Conservation (phyloP, 1,140 invertebrate species). For the Listronotus oregonensis region DNA sequence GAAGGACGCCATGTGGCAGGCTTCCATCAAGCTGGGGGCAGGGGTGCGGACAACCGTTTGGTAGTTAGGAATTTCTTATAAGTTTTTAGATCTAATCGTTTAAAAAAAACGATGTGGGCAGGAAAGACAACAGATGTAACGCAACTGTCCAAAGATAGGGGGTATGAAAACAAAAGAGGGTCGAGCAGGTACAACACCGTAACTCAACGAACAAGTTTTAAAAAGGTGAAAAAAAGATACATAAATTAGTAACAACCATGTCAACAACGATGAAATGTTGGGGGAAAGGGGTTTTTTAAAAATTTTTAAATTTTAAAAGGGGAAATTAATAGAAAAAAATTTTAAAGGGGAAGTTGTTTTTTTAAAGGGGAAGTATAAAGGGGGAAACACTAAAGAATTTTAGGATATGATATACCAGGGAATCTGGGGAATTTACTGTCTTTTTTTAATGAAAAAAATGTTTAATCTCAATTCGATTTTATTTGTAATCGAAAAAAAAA, state of each 20-base stretch:
- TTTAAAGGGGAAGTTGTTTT: too few species aligned
- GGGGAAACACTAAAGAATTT: too few species aligned
- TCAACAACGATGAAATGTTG: neutral
- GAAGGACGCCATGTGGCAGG: neutral
- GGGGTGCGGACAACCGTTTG: constrained; percentile 22
- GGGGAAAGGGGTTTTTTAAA: too few species aligned
- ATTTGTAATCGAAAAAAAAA: too few species aligned
- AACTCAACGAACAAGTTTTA: neutral
- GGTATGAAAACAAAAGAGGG: constrained; percentile 15
- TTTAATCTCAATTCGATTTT: too few species aligned
- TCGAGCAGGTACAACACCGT: constrained; percentile 11
- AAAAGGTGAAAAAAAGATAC: neutral
- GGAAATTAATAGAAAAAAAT: too few species aligned
- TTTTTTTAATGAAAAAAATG: too few species aligned
- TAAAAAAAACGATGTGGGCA: constrained; percentile 14
- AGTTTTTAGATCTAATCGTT: constrained; percentile 31
- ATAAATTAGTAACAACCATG: too few species aligned
- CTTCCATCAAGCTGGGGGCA: constrained; percentile 9
- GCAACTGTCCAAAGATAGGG: constrained; percentile 20
- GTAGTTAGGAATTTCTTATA: constrained; percentile 15
- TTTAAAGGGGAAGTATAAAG: too few species aligned
- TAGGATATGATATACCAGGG: too few species aligned
- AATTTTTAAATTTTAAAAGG: too few species aligned
- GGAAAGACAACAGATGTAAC: constrained; percentile 28
- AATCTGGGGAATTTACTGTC: too few species aligned